Conservation (phyloP, 2,888 invertebrate species). For the Steinernema scapterisci region DNA sequence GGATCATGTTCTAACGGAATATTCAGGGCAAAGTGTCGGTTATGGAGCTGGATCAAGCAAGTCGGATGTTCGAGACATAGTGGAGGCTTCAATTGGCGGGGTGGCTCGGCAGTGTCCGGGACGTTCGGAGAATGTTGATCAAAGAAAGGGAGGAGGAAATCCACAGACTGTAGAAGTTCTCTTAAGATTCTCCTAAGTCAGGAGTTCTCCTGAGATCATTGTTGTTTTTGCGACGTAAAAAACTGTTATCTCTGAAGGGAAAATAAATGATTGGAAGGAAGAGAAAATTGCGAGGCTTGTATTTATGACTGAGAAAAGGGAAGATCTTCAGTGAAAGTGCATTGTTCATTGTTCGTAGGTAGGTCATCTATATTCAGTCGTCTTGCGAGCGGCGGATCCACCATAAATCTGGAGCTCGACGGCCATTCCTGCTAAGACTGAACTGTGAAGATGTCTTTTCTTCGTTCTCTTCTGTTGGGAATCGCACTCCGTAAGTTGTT, state of each 20-base stretch:
- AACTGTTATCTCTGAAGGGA: too few species aligned
- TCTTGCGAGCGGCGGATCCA: background rate
- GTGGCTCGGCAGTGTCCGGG: too few species aligned
- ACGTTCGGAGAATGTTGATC: too few species aligned
- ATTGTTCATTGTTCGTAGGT: slow-evolving; percentile 7
- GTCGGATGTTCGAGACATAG: too few species aligned
- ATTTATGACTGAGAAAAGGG: background rate
- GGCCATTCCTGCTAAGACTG: background rate
- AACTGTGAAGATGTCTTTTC: background rate
- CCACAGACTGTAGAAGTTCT: background rate
- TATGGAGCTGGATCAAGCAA: too few species aligned
- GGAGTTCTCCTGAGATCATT: background rate
- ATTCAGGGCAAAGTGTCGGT: too few species aligned
- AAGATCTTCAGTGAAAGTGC: slow-evolving; percentile 29
- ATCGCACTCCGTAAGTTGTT: slow-evolving; percentile 3
- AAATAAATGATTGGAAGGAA: too few species aligned
- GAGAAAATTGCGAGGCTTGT: background rate
- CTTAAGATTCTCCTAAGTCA: background rate
- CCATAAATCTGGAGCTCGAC: background rate
- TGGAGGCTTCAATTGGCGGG: too few species aligned
- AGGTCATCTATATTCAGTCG: slow-evolving; percentile 29
- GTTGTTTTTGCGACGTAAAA: too few species aligned
- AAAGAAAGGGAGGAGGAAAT: background rate
- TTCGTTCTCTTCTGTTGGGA: background rate
- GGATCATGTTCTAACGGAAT: too few species aligned